phyloP scores from a whole-genome alignment of 2,888 invertebrate species.

The Seira ritae region DNA sequence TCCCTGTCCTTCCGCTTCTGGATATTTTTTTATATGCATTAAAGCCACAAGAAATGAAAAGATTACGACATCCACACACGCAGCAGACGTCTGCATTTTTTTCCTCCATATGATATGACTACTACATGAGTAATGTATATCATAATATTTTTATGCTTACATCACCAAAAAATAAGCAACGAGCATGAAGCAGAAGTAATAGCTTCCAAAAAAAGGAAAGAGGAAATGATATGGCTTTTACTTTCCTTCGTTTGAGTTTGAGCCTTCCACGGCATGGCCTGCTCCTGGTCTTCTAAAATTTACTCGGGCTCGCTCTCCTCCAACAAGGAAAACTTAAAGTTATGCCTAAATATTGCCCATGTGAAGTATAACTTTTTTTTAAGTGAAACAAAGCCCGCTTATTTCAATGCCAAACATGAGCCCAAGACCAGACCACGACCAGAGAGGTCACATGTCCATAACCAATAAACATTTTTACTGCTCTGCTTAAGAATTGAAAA shows the following conservation, averaged over 20 bases:
- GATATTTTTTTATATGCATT: conserved; percentile 34
- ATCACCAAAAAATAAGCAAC: conserved; percentile 19
- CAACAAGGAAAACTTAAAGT: too few relatives aligned
- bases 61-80: conserved; percentile 55
- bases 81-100: conserved; percentile 62
- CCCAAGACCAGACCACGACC: too few relatives aligned
- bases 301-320: too few relatives aligned
- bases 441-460: too few relatives aligned
- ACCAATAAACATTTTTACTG: too few relatives aligned
- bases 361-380: too few relatives aligned
- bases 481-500: too few relatives aligned
- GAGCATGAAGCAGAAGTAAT: conserved; percentile 15
- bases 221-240: conserved; percentile 44
- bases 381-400: too few relatives aligned
- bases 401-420: too few relatives aligned
- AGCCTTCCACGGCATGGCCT: too few relatives aligned
- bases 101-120: neutral
- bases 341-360: too few relatives aligned
- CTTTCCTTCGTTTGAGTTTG: neutral
- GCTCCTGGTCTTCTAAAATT: too few relatives aligned
- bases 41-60: conserved; percentile 57
- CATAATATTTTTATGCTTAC: conserved; percentile 34
- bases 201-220: neutral
- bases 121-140: conserved; percentile 34
- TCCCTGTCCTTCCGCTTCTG: neutral